Percentiles rank a stretch among this genome's conserved stretches.
phyloP scores from a whole-genome alignment of 2,113 vertebrate species.

The Galbula dea region DNA sequence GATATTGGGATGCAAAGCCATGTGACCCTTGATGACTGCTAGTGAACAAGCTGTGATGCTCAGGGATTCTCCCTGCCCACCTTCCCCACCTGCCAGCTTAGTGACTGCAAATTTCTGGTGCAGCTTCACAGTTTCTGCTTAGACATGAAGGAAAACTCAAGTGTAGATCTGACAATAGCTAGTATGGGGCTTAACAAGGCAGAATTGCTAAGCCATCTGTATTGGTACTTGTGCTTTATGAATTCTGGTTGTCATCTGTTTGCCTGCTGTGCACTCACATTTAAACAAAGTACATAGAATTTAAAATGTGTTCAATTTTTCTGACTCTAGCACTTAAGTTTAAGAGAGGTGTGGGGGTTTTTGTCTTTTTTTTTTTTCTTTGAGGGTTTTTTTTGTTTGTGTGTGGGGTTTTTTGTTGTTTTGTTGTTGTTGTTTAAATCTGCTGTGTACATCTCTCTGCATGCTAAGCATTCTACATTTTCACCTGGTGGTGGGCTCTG shows the following conservation, averaged over 20 bases:
- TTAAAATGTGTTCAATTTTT: not conserved
- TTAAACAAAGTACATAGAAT: constrained; percentile 1
- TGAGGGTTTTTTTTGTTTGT: not conserved
- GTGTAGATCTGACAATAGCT: constrained; percentile 55
- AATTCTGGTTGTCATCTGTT: not conserved
- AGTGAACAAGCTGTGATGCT: not conserved
- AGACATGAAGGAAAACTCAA: constrained; percentile 1
- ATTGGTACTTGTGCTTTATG: not conserved
- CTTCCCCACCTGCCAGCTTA: not conserved
- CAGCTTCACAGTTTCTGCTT: not conserved
- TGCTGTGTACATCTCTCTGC: not conserved
- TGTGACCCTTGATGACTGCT: not conserved
- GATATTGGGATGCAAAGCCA: not conserved
- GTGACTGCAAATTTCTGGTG: not conserved
- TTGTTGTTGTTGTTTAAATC: not conserved
- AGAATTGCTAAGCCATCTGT: not conserved
- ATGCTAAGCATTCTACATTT: not conserved
- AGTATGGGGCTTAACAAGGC: constrained; percentile 9
- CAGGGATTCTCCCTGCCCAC: not conserved
- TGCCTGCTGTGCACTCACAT: not conserved
- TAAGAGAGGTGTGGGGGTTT: not conserved
- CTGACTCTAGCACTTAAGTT: not conserved
- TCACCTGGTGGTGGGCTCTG: not conserved
- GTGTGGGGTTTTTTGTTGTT: not conserved
- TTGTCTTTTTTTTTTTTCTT: too few relatives aligned